Evolutionary conservation across 2,797 vertebrate genomes (phyloP).

Genomic region (Glossophaga mutica): DNA sequence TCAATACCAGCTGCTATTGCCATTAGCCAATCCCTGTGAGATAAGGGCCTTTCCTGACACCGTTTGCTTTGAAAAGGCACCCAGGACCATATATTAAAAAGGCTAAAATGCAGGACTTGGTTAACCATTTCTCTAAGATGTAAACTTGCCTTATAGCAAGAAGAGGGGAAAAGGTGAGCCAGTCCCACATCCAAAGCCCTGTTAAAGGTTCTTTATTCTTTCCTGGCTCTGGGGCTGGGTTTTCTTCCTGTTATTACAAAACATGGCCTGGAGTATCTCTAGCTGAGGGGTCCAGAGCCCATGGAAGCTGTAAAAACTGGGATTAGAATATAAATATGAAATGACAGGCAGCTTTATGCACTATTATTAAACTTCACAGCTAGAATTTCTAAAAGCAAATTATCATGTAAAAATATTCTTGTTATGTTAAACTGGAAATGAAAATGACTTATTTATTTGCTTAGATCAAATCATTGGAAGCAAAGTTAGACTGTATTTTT

Average conservation of each 20-base stretch:
- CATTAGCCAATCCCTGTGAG: background rate
- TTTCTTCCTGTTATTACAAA: constrained; percentile 75
- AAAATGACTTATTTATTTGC: constrained; percentile 82
- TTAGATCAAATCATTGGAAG: constrained; percentile 72
- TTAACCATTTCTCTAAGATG: background rate
- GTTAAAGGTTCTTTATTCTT: constrained; percentile 60
- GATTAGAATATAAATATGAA: constrained; percentile 79
- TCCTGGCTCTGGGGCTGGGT: constrained; percentile 59
- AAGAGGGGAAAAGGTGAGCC: constrained; percentile 42
- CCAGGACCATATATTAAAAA: background rate
- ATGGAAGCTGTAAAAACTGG: constrained; percentile 75
- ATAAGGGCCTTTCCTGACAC: background rate
- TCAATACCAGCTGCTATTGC: background rate
- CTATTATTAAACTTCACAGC: constrained; percentile 83
- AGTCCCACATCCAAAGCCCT: background rate
- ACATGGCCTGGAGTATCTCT: constrained; percentile 74
- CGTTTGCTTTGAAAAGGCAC: background rate
- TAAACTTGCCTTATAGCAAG: background rate
- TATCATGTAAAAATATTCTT: constrained; percentile 82
- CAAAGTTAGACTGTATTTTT: constrained; percentile 70
- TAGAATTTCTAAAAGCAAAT: constrained; percentile 81
- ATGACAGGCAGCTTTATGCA: constrained; percentile 81
- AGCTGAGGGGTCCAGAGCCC: constrained; percentile 70
- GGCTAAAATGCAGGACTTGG: background rate
- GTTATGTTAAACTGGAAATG: constrained; percentile 79